Conservation (phyloP, 2,113 vertebrate species). For the Corythoichthys haematopterus region DNA sequence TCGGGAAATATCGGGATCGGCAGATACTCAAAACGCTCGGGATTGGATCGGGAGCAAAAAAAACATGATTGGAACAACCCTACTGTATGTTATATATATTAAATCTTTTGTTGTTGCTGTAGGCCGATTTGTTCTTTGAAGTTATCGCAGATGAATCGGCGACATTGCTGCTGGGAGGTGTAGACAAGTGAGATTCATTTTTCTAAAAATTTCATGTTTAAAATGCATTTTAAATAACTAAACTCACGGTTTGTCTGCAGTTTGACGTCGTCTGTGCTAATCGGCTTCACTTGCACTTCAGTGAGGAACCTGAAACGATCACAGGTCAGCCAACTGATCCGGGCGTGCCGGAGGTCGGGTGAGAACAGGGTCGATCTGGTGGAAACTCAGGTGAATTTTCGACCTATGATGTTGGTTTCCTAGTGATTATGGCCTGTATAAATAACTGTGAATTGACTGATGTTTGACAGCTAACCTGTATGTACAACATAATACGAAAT, state of each 20-base stretch:
- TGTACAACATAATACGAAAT: slow-evolving; percentile 63
- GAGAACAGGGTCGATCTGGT: slow-evolving; percentile 41
- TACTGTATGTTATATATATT: no score
- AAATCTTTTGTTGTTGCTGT: neutral
- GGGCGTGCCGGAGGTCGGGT: slow-evolving; percentile 43
- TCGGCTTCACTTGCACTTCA: slow-evolving; percentile 69
- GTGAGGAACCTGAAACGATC: slow-evolving; percentile 12
- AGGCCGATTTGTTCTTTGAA: slow-evolving; percentile 66
- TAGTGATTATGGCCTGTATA: no score
- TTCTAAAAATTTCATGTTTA: neutral
- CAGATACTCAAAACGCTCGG: no score
- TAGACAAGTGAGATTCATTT: slow-evolving; percentile 45
- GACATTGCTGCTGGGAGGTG: slow-evolving; percentile 10
- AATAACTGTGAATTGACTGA: neutral
- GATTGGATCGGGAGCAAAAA: no score
- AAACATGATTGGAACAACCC: no score
- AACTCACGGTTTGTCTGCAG: slow-evolving; percentile 41
- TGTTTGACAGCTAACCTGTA: slow-evolving; percentile 68
- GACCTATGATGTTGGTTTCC: neutral
- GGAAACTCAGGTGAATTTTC: slow-evolving; percentile 65
- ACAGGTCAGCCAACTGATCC: slow-evolving; percentile 54
- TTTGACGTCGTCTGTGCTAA: slow-evolving; percentile 64
- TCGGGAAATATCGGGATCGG: no score
- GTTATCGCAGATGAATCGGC: slow-evolving; percentile 23
- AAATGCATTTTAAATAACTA: slow-evolving; percentile 5